Evolutionary conservation across 2,888 invertebrate genomes (phyloP), one percentile per base, ranked within the genome.

Genomic region (Vesta saturnalis): DNA sequence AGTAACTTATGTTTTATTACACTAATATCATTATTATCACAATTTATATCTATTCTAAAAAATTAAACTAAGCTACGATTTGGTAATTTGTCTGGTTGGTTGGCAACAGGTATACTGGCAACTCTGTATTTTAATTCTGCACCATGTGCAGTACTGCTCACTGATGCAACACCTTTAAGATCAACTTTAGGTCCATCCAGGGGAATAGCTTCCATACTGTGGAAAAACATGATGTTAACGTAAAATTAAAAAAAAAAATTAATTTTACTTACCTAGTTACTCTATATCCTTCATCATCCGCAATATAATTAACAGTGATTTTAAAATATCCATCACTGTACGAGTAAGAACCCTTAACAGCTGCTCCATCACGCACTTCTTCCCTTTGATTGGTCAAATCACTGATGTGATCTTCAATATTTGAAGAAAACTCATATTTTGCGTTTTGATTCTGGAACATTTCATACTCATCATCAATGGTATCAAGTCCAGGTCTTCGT

Each of bases 241-340:
- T 46, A 46, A 46, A 46, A 46, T n/a, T 46, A 6, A 5, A 12
- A 46, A 14, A 23, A 8, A 23, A n/a, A n/a, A n/a, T n/a, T n/a
- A n/a, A n/a, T n/a, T 46, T 12, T 12, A 15, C 81, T 83, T 78
- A 87, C 86, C 86, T 85, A n/a, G 86, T 80, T 14, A 90, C 85
- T 74, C 89, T 82, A 80, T 88, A 90, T 64, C 90, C 90, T 69
- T 87, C 85, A 75, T 89, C 86, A 79, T 89, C 90, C 74, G 90
- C 89, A 62, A 84, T 85, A 76, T 90, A 90, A 69, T 85, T 81
- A 0, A 89, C 87, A 0, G 85, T 87, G 18, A 87, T 85, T 74
- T 81, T 83, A 73, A 85, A 86, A 74, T 81, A 89, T 0, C 90
- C 90, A 80, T 90, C 89, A 70, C 86, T 86, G 81, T 89, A 90